Conservation (phyloP, 1,140 invertebrate species). For the Asbolus verrucosus region DNA sequence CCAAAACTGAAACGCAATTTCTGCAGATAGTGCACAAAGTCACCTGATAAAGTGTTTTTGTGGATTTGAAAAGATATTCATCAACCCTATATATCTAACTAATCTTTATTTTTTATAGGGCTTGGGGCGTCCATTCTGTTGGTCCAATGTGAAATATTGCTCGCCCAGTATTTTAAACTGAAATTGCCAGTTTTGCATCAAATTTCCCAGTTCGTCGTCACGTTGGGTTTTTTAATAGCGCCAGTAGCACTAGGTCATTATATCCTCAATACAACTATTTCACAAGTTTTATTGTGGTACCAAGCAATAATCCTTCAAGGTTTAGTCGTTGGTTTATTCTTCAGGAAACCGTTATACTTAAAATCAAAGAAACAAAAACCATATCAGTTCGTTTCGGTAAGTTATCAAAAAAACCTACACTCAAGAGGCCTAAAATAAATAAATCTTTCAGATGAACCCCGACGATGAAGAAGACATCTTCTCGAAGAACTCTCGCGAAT, state of each 20-base stretch:
- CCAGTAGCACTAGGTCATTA: slow-evolving; percentile 56
- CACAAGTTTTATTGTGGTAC: slow-evolving; percentile 60
- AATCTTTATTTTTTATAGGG: slow-evolving; percentile 56
- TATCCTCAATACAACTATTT: slow-evolving; percentile 52
- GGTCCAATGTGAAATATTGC: slow-evolving; percentile 59
- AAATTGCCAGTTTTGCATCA: slow-evolving; percentile 56
- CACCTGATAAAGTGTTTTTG: too few relatives aligned
- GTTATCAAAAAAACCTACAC: too few relatives aligned
- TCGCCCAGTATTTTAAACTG: slow-evolving; percentile 61
- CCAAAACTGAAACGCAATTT: too few relatives aligned
- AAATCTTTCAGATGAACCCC: slow-evolving; percentile 48
- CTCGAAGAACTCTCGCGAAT: slow-evolving; percentile 57
- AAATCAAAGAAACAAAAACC: slow-evolving; percentile 52
- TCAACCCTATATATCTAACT: too few relatives aligned
- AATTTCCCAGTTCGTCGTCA: slow-evolving; percentile 51
- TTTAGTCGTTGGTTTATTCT: slow-evolving; percentile 54
- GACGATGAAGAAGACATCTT: slow-evolving; percentile 62
- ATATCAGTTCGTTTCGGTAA: slow-evolving; percentile 58
- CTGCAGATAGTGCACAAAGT: too few relatives aligned
- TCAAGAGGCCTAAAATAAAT: not conserved
- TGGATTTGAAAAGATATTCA: too few relatives aligned
- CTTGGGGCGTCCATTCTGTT: slow-evolving; percentile 59
- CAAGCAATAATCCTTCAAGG: slow-evolving; percentile 61
- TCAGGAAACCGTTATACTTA: slow-evolving; percentile 61
- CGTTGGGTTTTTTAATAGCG: slow-evolving; percentile 57